Conservation (phyloP, 1,140 invertebrate genomes). For the Zaprionus ghesquierei region DNA sequence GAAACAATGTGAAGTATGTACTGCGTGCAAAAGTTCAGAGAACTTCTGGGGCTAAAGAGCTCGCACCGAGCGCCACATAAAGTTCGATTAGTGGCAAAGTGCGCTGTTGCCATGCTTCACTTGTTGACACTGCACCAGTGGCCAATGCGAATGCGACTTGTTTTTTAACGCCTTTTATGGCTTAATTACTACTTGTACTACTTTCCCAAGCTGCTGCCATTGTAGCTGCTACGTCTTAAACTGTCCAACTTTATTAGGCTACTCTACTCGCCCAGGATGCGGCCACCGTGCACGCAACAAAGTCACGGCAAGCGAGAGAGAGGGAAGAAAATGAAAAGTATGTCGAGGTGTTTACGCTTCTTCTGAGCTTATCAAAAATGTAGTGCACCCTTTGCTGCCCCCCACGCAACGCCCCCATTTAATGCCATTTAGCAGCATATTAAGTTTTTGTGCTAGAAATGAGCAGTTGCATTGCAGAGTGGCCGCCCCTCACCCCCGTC, state of each 20-base stretch:
- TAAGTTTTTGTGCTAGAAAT: slow-evolving; percentile 76
- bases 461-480: slow-evolving; percentile 50
- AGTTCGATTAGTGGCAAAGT: slow-evolving; percentile 47
- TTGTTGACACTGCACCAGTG: slow-evolving; percentile 30
- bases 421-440: slow-evolving; percentile 79
- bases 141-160: background rate
- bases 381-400: slow-evolving; percentile 26
- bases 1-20: slow-evolving; percentile 13
- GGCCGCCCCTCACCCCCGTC: too few relatives aligned
- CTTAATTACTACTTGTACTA: slow-evolving; percentile 43
- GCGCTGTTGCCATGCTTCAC: slow-evolving; percentile 43
- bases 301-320: background rate
- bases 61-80: slow-evolving; percentile 25
- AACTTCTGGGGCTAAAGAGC: slow-evolving; percentile 30
- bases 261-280: slow-evolving; percentile 21
- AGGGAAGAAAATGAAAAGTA: background rate
- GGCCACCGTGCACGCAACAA: slow-evolving; percentile 5
- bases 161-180: slow-evolving; percentile 52
- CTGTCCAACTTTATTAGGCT: slow-evolving; percentile 60
- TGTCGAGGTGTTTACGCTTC: slow-evolving; percentile 66
- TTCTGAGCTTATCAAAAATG: slow-evolving; percentile 62
- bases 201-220: slow-evolving; percentile 19
- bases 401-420: slow-evolving; percentile 23
- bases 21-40: slow-evolving; percentile 28
- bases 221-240: slow-evolving; percentile 25